Conservation (phyloP, 2,888 invertebrate species). For the Campoletis raptor region DNA sequence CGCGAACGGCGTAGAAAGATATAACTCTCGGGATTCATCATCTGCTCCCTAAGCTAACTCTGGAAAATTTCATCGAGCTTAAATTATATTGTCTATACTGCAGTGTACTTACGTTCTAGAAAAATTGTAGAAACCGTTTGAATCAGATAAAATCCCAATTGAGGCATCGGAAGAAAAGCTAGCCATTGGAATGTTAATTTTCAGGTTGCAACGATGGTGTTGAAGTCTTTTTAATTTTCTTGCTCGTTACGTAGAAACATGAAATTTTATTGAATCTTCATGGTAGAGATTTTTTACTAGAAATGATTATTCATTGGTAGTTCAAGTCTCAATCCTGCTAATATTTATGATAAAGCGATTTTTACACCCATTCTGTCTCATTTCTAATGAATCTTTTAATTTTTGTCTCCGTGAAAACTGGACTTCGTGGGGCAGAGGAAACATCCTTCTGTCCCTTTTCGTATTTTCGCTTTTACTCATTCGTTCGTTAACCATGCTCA, state of each 20-base stretch:
- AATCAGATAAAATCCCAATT: neutral
- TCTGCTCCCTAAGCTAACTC: neutral
- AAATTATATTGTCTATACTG: neutral
- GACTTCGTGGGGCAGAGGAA: neutral
- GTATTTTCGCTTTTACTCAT: neutral
- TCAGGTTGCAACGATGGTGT: neutral
- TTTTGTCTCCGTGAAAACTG: neutral
- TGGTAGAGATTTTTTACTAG: neutral
- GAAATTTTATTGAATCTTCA: neutral
- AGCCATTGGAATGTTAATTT: neutral
- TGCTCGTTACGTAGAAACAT: neutral
- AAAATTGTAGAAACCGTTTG: neutral
- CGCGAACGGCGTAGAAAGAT: neutral
- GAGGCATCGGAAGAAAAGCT: neutral
- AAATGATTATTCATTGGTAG: neutral
- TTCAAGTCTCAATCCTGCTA: neutral
- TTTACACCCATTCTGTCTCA: neutral
- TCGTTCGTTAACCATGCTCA: constrained; percentile 31
- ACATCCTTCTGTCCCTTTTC: neutral
- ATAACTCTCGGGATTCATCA: neutral
- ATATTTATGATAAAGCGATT: neutral
- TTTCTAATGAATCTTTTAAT: neutral
- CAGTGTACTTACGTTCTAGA: constrained; percentile 10
- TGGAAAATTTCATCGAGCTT: neutral
- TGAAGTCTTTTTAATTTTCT: neutral